Evolutionary conservation across 2,113 vertebrate species (phyloP), one percentile per base, ranked within the genome.

Genomic region (Pogona vitticeps): DNA sequence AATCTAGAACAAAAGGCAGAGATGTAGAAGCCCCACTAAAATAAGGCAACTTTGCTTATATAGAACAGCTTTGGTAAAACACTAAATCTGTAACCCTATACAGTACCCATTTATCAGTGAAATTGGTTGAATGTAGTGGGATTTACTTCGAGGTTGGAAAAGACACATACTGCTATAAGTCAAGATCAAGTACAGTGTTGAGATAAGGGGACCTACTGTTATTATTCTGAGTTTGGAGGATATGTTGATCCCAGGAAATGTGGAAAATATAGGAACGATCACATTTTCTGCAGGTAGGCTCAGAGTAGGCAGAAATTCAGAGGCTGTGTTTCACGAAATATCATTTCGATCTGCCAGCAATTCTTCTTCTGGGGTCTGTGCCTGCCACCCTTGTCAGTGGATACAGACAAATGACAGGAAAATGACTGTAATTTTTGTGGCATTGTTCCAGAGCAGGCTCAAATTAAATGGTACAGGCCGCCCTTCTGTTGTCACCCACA

Each of bases 401-500:
- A 75, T 9, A 58, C 33, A 68, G 71, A 81, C 61, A 80, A 70
- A 61, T 81, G 70, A 61, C 59, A 68, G 52, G 33, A 33, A 80
- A 88, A 76, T 88, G 23, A 65, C 56, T 36, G n/a, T 46, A 83
- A 40, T 23, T 38, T 63, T 21, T 82, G 33, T 58, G 78, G 20
- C 58, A 82, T 87, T 82, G 70, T 87, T 81, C 85, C 76, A 82
- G 4, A 78, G 56, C 15, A 78, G 15, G 13, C 38, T 72, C 36
- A 84, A 12, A 76, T 86, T 90, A 86, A 83, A 28, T 87, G 56
- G 70, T 84, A 65, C 28, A 76, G 68, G 65, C 42, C 84, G 52
- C 3, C 77, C 82, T 14, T 84, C 31, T 73, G 40, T 81, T 76
- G 42, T 61, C 33, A 52, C 72, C 26, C 83, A 90, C 88, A 58